Base-by-base conservation (phyloP, 2,888 invertebrate genomes). In the Vanessa cardui region DNA sequence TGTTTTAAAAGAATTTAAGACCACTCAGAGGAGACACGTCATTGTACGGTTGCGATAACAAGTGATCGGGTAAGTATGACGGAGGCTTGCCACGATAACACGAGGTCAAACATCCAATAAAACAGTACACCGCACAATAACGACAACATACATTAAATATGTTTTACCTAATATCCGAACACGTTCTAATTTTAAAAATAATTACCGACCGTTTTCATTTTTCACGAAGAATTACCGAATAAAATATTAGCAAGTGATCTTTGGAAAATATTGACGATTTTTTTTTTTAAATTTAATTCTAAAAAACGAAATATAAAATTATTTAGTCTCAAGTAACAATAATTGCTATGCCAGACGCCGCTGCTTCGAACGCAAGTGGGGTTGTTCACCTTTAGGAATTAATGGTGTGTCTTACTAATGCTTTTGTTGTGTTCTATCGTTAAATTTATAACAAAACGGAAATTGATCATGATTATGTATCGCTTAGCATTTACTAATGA, bases 281-380 rank as follows among this genome's bases (percentile, higher is more conserved):
- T 39, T 39, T 39, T 12, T 39, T 9, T 12, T 12, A 39, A 39
- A 39, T 26, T 18, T 33, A 33, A 60, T 64, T 49, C 52, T 50
- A 59, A 45, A 26, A 56, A 61, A 61, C 47, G 52, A n/a, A 49
- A 26, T 62, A 65, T 64, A 66, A 67, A 63, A 68, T 68, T 54
- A 33, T 64, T 16, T n/a, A 64, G 64, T 52, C 50, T 58, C 50
- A 18, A 64, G 63, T 80, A 81, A 83, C 80, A 87, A 84, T 83
- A 85, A 89, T 90, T 91, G 84, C 84, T 88, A 91, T 91, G 88
- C 90, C 84, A 87, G 86, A 85, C 89, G 81, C 83, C 84, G 80
- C 80, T 80, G 79, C 82, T 83, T 78, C 80, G 78, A 83, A 78
- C 79, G 78, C 78, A 75, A 74, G 77, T 77, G 80, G 84, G 91